These are phyloP conservation scores for Elmis aenea DNA, from an alignment of 2,888 invertebrate species.

Conservation along the genomic window DNA sequence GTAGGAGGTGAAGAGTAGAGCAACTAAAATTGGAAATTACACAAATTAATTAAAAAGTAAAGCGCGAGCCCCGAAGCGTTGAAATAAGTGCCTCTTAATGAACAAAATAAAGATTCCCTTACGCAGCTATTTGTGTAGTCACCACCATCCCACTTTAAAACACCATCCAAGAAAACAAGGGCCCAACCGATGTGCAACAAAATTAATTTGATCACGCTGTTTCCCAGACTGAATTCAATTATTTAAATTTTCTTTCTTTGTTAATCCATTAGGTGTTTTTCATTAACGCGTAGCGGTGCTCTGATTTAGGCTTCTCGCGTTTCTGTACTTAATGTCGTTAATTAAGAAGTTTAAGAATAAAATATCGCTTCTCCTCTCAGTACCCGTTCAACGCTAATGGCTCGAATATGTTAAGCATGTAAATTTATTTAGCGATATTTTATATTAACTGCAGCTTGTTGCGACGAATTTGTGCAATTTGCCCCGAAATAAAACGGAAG, in stretches of 20 bases:
- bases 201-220: constrained; percentile 10
- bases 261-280: constrained; percentile 20
- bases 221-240: constrained; percentile 16
- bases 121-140: constrained; percentile 1
- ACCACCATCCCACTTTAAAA: constrained; percentile 3
- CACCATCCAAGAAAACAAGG: neutral
- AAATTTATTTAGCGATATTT: constrained; percentile 15
- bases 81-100: constrained; percentile 9
- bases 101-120: constrained; percentile 6
- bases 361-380: constrained; percentile 17
- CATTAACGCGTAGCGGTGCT: constrained; percentile 11
- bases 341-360: constrained; percentile 29
- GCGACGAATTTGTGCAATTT: too few species aligned
- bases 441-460: constrained; percentile 8
- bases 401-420: constrained; percentile 14
- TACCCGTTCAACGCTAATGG: constrained; percentile 12
- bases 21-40: constrained; percentile 11
- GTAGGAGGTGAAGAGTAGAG: constrained; percentile 6
- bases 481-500: too few species aligned
- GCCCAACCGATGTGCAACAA: constrained; percentile 1
- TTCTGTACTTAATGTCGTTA: constrained; percentile 23
- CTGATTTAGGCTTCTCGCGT: constrained; percentile 7
- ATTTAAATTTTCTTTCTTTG: constrained; percentile 17
- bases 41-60: constrained; percentile 13
- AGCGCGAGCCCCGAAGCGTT: constrained; percentile 8